Conservation (phyloP, 2,888 invertebrate genomes). For the Ferdinandea cuprea region DNA sequence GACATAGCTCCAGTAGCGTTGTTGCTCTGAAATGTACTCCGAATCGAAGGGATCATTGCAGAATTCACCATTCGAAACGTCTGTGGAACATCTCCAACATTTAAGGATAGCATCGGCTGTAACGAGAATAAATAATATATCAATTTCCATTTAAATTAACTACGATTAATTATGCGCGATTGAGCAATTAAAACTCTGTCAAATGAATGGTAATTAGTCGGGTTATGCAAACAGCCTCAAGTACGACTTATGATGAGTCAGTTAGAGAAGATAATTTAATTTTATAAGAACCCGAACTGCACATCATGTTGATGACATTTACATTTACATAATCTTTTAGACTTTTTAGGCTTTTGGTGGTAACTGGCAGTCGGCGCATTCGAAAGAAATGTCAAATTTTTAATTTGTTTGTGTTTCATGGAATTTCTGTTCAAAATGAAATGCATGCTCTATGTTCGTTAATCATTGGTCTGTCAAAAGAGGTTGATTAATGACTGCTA, state of each 20-base stretch:
- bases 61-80: conserved; percentile 85
- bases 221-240: conserved; percentile 21
- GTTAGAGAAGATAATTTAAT: neutral
- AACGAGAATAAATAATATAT: conserved; percentile 64
- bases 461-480: conserved; percentile 45
- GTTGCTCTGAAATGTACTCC: conserved; percentile 82
- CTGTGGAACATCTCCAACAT: conserved; percentile 91
- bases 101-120: conserved; percentile 87
- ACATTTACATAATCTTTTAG: too few relatives aligned
- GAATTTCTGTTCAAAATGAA: conserved; percentile 12
- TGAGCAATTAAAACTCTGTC: conserved; percentile 33
- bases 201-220: conserved; percentile 44
- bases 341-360: neutral
- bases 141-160: conserved; percentile 30
- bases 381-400: too few relatives aligned
- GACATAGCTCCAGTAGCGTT: conserved; percentile 83
- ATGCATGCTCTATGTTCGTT: conserved; percentile 42
- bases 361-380: conserved; percentile 13
- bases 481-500: conserved; percentile 51
- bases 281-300: neutral
- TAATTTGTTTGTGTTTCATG: neutral
- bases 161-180: conserved; percentile 36
- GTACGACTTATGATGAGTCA: conserved; percentile 12
- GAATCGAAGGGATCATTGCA: conserved; percentile 90
- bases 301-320: neutral